Evolutionary conservation across 2,888 invertebrate genomes (phyloP).

Genomic region (Scrobipalpa atriplicella): DNA sequence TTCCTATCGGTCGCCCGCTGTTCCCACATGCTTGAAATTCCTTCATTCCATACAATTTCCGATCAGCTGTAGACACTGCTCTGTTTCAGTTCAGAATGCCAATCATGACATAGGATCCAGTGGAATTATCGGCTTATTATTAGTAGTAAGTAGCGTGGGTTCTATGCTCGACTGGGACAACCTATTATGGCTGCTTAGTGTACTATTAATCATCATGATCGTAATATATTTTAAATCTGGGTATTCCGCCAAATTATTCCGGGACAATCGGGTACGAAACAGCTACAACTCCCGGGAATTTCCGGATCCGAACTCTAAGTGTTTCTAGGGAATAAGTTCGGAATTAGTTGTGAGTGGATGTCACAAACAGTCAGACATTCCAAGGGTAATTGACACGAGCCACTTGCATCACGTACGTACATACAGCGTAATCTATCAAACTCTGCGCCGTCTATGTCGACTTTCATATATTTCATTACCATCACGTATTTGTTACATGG

Average conservation of each 20-base stretch:
- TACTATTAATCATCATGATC: too few relatives aligned
- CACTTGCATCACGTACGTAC: slow-evolving; percentile 6
- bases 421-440: background rate
- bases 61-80: background rate
- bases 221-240: too few relatives aligned
- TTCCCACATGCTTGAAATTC: background rate
- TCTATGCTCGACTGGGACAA: background rate
- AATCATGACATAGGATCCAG: background rate
- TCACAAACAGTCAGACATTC: slow-evolving; percentile 10
- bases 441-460: background rate
- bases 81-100: background rate
- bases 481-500: too few relatives aligned
- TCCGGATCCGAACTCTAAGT: too few relatives aligned
- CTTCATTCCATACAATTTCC: slow-evolving; percentile 5
- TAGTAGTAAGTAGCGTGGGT: background rate
- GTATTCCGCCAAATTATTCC: too few relatives aligned
- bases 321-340: background rate
- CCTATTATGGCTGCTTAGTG: too few relatives aligned
- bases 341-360: slow-evolving; percentile 21
- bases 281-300: too few relatives aligned
- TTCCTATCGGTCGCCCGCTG: background rate
- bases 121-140: background rate
- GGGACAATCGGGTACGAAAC: too few relatives aligned
- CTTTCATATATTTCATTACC: too few relatives aligned
- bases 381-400: background rate